Conservation (phyloP, 2,797 vertebrate genomes). For the Anguilla anguilla region DNA sequence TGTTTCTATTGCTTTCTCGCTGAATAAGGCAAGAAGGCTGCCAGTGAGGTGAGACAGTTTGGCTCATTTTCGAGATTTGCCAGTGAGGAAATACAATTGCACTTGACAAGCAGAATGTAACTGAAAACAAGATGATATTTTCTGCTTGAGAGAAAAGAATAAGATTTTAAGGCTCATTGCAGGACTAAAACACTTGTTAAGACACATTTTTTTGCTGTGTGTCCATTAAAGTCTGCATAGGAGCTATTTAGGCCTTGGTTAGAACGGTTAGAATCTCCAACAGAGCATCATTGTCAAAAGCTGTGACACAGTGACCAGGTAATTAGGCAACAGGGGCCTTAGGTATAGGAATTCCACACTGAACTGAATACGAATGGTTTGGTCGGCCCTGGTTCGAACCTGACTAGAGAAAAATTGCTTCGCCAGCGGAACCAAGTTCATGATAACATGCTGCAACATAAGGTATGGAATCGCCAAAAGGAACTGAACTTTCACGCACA, state of each 20-base stretch:
- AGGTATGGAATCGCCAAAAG: neutral
- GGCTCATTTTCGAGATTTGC: too few species aligned
- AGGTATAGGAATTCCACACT: too few species aligned
- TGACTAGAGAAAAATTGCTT: neutral
- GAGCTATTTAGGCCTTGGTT: neutral
- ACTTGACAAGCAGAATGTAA: too few species aligned
- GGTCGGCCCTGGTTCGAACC: neutral
- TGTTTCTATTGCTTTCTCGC: too few species aligned
- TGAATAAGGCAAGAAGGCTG: too few species aligned
- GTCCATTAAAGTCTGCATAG: neutral
- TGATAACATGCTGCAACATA: neutral
- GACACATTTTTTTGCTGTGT: too few species aligned
- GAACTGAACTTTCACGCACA: neutral
- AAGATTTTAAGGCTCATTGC: too few species aligned
- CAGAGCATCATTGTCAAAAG: neutral
- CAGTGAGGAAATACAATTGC: too few species aligned
- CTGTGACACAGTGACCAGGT: neutral
- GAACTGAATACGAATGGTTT: neutral
- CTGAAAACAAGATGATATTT: too few species aligned
- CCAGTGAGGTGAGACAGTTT: too few species aligned
- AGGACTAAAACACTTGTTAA: too few species aligned
- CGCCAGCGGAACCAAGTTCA: neutral
- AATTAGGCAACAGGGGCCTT: neutral
- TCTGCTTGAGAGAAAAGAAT: too few species aligned
- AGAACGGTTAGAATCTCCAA: neutral